These are phyloP conservation scores for Coecobrya sp. DNA, from an alignment of 2,888 invertebrate genomes.

Conservation along the genomic window DNA sequence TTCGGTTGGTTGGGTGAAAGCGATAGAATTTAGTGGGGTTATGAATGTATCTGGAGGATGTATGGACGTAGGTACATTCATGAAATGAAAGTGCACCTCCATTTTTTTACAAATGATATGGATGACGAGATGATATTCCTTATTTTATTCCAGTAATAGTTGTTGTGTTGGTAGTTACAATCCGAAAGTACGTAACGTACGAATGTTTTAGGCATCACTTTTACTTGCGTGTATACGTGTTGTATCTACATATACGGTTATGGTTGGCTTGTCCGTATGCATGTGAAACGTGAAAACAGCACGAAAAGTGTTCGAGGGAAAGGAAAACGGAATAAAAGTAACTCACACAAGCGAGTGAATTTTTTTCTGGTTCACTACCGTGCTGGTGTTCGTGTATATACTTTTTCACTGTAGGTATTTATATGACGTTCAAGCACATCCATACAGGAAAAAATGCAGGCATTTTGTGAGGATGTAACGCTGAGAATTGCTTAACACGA, in stretches of 20 bases:
- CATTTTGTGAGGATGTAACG: constrained; percentile 46
- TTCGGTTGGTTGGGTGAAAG: constrained; percentile 60
- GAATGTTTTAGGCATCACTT: neutral
- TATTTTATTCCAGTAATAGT: neutral
- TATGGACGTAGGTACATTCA: neutral
- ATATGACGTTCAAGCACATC: neutral
- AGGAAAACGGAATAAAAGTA: constrained; percentile 68
- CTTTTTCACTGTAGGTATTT: neutral
- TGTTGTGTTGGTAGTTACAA: constrained; percentile 16
- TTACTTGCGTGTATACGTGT: neutral
- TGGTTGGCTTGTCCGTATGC: constrained; percentile 19
- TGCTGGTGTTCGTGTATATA: neutral
- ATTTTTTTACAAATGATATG: neutral
- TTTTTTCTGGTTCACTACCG: constrained; percentile 56
- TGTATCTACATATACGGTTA: neutral
- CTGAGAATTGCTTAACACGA: constrained; percentile 74
- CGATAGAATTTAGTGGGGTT: constrained; percentile 14
- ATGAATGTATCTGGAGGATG: neutral
- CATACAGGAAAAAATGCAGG: constrained; percentile 21
- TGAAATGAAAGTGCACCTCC: constrained; percentile 24
- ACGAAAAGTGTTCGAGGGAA: constrained; percentile 32
- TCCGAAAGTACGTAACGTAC: neutral
- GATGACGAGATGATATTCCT: constrained; percentile 15
- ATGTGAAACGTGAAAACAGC: constrained; percentile 46
- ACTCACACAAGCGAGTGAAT: constrained; percentile 41